Evolutionary conservation across 2,113 vertebrate genomes (phyloP), one percentile per base, ranked within the genome.

Genomic region (Calonectris borealis): DNA sequence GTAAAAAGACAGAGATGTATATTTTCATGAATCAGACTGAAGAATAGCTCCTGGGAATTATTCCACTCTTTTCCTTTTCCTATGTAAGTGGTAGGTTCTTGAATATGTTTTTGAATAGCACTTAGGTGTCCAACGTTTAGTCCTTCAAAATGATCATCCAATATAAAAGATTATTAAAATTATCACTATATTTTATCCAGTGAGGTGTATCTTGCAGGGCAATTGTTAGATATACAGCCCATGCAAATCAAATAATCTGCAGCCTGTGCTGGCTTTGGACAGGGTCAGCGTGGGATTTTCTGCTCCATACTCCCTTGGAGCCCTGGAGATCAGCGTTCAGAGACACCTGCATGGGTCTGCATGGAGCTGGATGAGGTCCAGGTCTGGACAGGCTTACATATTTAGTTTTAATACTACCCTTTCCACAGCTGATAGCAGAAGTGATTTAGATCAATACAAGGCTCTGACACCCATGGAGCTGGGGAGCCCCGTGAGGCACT

Each of bases 401-500:
- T 90, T 97, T 96, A 81, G 54, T 57, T 95, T 96, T 86, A 93
- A 78, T 95, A 68, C 80, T 72, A 85, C 64, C 64, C 81, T 90
- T 94, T 88, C 86, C 83, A 94, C 83, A 95, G 69, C 76, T 88
- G 93, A 96, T 96, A 97, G 79, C 31, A 85, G 61, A 92, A 95
- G 38, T 84, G 80, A 92, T 94, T 91, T 91, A 92, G 91, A 86
- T 93, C 84, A 96, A 94, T 73, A 88, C 42, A 88, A 78, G n/a
- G 22, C 25, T 73, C 29, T 92, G 86, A 92, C 75, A 88, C 83
- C 55, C 16, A 6, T 78, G 83, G 64, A 94, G 66, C 60, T 92
- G 79, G 58, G 58, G 46, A 92, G 40, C 51, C 87, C 75, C 1
- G 0, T 10, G 86, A 80, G 86, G 64, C 72, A 62, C 34, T 18